Base-by-base conservation (phyloP, 2,888 invertebrate species). In the Slavum lentiscoides region DNA sequence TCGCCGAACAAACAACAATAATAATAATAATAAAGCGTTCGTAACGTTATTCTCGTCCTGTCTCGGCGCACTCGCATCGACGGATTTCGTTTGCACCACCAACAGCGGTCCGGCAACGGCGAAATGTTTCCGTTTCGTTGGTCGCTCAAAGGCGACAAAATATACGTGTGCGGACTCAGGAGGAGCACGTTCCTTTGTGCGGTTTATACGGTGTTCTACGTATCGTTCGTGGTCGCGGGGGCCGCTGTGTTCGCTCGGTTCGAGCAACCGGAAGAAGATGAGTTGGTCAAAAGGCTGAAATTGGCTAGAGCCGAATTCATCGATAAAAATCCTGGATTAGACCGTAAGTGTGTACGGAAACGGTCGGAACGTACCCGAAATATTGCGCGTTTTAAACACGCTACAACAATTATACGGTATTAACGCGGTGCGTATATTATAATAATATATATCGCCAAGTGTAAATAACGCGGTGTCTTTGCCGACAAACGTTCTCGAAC, bases 211-310 rank as follows among this genome's bases (percentile, higher is more conserved):
- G 74, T 90, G 7, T 89, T 91, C 84, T 92, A 92, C 85, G 83
- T 89, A 8, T 86, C 88, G 66, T 93, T 91, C 86, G 86, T 93
- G 85, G 87, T 89, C 30, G 87, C 90, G 80, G 93, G 93, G 0
- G 92, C 92, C 0, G 84, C 90, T 82, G 89, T 92, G 74, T 93
- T 93, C 86, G 89, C 90, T 59, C 87, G 89, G 19, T 86, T 93
- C 83, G 94, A 94, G 86, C 88, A 89, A 0, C 91, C 92, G 0
- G 84, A 88, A 82, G 92, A 93, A 85, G 87, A 59, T 15, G 64
- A 74, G 83, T 81, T 83, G 74, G 74, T 75, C 53, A 53, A 39
- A 82, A 83, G 55, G 53, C 80, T 23, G 55, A 62, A 58, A 53
- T 64, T 83, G 68, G 30, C 67, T 43, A 73, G 62, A 66, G 53